Evolutionary conservation across 2,888 invertebrate species (phyloP).

Genomic region (Pseudococcus jackbeardsleyi): DNA sequence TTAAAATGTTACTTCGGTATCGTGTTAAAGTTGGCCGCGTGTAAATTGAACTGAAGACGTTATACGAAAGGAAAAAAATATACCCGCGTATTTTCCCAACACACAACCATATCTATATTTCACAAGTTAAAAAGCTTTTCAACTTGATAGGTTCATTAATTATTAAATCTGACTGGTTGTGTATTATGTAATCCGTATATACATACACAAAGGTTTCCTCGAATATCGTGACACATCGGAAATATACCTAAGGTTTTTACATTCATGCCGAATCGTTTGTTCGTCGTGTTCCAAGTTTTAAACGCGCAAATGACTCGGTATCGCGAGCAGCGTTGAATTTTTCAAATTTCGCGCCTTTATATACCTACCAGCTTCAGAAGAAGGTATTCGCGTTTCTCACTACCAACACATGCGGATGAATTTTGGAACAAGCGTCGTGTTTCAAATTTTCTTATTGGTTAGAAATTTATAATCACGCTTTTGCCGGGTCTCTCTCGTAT

Average conservation of each 20-base stretch:
- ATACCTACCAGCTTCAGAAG: too few species aligned
- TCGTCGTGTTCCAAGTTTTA: not conserved
- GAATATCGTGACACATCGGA: conserved; percentile 26
- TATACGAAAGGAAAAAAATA: not conserved
- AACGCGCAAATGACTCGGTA: not conserved
- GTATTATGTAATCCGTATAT: not conserved
- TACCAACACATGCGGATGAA: too few species aligned
- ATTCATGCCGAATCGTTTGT: not conserved
- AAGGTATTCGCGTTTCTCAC: too few species aligned
- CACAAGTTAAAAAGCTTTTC: conserved; percentile 34
- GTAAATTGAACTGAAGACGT: conserved; percentile 10
- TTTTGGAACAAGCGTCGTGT: not conserved
- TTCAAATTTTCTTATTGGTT: not conserved
- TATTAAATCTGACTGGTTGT: conserved; percentile 36
- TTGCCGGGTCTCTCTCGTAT: not conserved
- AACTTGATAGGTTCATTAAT: conserved; percentile 43
- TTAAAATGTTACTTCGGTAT: conserved; percentile 34
- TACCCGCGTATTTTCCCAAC: not conserved
- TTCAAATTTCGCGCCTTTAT: not conserved
- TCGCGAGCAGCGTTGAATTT: not conserved
- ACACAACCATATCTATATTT: conserved; percentile 9
- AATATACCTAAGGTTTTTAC: not conserved
- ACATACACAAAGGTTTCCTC: not conserved
- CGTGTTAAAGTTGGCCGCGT: conserved; percentile 28
- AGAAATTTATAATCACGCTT: too few species aligned